These are phyloP conservation scores for Coleophora deauratella DNA, from an alignment of 2,888 invertebrate species.

Conservation along the genomic window DNA sequence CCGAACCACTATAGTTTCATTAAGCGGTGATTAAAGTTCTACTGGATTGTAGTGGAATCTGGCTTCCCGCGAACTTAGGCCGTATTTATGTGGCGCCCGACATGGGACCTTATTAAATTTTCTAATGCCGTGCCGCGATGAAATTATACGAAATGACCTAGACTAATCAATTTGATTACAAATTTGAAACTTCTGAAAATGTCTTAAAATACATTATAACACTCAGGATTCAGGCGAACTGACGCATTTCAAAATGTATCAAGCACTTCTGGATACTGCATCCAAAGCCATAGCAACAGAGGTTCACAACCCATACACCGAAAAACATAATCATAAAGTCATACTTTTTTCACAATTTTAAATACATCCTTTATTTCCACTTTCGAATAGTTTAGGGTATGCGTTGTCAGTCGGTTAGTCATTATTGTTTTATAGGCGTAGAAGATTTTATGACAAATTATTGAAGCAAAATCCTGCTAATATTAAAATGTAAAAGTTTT, in stretches of 20 bases:
- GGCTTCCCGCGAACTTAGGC: conserved; percentile 18
- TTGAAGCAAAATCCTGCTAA: no score
- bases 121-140: no score
- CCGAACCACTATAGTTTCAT: conserved; percentile 45
- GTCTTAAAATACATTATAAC: neutral
- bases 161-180: neutral
- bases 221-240: neutral
- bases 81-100: conserved; percentile 27
- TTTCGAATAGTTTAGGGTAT: no score
- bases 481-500: no score
- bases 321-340: no score
- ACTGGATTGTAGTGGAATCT: conserved; percentile 29
- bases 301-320: no score
- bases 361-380: no score
- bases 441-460: no score
- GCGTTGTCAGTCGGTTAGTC: no score
- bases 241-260: neutral
- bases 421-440: no score
- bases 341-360: no score
- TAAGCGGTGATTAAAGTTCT: conserved; percentile 52
- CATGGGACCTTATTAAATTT: conserved; percentile 17
- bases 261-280: neutral
- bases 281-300: no score
- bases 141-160: neutral
- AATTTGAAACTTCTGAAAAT: neutral